Evolutionary conservation across 2,113 vertebrate species (phyloP).

Genomic region (Corythornis madagascariensis): DNA sequence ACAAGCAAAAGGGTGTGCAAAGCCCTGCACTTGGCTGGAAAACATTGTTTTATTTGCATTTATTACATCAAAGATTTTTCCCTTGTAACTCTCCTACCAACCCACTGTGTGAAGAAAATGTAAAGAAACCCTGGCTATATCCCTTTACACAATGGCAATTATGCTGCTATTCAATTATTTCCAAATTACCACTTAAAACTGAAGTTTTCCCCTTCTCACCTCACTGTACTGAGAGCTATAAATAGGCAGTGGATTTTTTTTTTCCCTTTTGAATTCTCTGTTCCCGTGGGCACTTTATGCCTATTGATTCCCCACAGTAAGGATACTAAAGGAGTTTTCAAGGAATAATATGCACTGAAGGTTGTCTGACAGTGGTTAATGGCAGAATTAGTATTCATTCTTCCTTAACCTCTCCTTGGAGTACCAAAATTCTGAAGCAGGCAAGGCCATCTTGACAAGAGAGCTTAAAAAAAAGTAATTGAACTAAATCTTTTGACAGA

Average conservation of each 20-base stretch:
- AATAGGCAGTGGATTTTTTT: neutral
- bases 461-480: constrained; percentile 59
- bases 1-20: neutral
- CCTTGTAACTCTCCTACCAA: constrained; percentile 35
- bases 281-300: neutral
- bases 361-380: constrained; percentile 45
- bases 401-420: constrained; percentile 52
- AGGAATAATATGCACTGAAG: neutral
- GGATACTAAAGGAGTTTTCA: neutral
- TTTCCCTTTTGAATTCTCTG: neutral
- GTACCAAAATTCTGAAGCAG: constrained; percentile 51
- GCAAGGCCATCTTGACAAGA: constrained; percentile 65
- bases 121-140: constrained; percentile 20
- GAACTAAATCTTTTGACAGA: constrained; percentile 74
- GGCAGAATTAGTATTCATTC: constrained; percentile 57
- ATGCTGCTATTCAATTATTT: constrained; percentile 53
- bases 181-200: constrained; percentile 27
- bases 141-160: neutral
- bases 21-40: neutral
- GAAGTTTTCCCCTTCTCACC: neutral
- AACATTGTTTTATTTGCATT: constrained; percentile 8
- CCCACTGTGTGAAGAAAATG: constrained; percentile 40
- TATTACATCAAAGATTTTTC: constrained; percentile 40
- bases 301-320: constrained; percentile 28
- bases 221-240: neutral